Conservation (phyloP, 2,888 invertebrate genomes). For the Hartigia nigra region DNA sequence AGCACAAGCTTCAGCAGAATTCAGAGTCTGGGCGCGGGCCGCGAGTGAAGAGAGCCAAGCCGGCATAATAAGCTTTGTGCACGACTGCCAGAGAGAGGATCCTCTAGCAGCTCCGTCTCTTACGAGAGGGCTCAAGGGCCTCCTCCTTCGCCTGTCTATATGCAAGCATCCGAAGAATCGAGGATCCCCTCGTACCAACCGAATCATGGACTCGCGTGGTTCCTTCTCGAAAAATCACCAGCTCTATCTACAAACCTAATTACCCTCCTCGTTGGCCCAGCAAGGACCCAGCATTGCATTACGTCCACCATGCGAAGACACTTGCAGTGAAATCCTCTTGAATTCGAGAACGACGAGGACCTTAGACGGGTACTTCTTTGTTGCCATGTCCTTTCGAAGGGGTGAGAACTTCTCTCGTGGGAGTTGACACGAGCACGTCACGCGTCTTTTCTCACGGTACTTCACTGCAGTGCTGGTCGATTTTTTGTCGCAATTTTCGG, state of each 20-base stretch:
- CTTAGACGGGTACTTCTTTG: neutral
- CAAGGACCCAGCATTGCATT: neutral
- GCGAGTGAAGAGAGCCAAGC: slow-evolving; percentile 37
- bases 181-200: slow-evolving; percentile 30
- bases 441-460: neutral
- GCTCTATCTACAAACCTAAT: neutral
- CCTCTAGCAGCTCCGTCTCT: slow-evolving; percentile 19
- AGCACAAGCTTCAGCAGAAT: neutral
- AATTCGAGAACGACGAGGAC: neutral
- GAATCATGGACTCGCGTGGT: neutral
- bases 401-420: neutral
- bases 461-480: neutral
- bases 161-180: slow-evolving; percentile 42
- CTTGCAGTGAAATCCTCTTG: neutral
- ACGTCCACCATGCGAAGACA: neutral
- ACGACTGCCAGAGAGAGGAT: slow-evolving; percentile 41
- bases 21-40: neutral
- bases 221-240: slow-evolving; percentile 1
- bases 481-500: neutral
- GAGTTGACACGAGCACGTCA: neutral
- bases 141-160: slow-evolving; percentile 30
- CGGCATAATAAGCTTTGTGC: slow-evolving; percentile 59
- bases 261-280: neutral
- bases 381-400: no score
- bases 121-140: slow-evolving; percentile 30